A percentile compares a stretch with the other conserved stretches of the same genome.
These are phyloP conservation scores for Machimus rusticus DNA, from an alignment of 2,888 invertebrate genomes.

Conservation along the genomic window DNA sequence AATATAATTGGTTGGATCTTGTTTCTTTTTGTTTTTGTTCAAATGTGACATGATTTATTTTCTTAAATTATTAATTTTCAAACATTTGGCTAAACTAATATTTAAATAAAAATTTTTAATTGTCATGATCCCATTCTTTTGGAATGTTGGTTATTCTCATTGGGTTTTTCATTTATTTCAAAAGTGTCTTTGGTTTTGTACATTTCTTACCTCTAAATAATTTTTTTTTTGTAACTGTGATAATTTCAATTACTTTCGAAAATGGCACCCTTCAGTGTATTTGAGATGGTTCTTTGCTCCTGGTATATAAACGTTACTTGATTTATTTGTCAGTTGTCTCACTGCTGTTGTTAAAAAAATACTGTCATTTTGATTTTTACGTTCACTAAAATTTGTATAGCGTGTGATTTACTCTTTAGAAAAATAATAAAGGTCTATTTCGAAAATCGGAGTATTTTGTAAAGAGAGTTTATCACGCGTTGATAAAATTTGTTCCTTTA, in stretches of 20 bases:
- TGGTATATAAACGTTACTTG: conserved; percentile 5
- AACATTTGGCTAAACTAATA: conserved; percentile 6
- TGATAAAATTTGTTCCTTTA: neutral
- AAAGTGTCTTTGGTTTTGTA: neutral
- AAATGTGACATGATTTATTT: neutral
- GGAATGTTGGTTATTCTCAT: neutral
- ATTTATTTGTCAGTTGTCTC: conserved; percentile 19
- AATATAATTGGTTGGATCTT: neutral
- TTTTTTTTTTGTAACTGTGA: neutral
- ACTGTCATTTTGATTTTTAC: conserved; percentile 10
- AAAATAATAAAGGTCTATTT: neutral
- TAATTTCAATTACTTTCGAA: neutral
- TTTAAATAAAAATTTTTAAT: neutral
- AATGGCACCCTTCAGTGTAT: conserved; percentile 33
- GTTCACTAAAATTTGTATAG: neutral
- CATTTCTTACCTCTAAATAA: neutral
- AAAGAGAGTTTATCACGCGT: neutral
- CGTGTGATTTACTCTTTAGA: conserved; percentile 12
- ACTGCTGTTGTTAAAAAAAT: conserved; percentile 24
- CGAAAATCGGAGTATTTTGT: neutral
- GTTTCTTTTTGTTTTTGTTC: neutral
- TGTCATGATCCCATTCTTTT: neutral
- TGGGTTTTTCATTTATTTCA: conserved; percentile 5
- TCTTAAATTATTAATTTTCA: neutral
- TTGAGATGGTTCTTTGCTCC: conserved; percentile 19